Base-by-base conservation (phyloP, 2,888 invertebrate species). In the Poecilobothrus nobilitatus region DNA sequence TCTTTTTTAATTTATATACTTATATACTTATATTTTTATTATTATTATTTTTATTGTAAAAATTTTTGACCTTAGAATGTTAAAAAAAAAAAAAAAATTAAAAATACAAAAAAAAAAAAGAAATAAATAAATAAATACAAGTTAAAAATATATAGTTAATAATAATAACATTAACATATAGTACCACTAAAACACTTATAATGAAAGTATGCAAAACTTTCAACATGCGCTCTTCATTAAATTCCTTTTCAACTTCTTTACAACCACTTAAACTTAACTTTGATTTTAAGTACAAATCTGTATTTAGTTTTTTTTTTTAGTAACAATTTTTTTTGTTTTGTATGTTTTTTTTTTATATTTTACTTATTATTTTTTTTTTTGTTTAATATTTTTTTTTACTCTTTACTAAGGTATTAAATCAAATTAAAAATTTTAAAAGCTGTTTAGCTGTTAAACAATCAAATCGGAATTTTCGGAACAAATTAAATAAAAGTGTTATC, bases 361-460 rank as follows among this genome's bases (percentile, higher is more conserved):
- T 53, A 15, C 53, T 53, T 15, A 53, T 53, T 53, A 2, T 53
- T 18, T 3, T 53, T 53, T 1, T 53, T 53, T 53, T 53, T 53
- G 7, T 53, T 53, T 53, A 4, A 2, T 18, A 12, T 15, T 53
- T 53, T 15, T 53, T 12, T 12, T 18, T 18, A 7, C 37, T 53
- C 18, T 18, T 53, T 53, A 12, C 15, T 18, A 53, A 53, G 15
- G 18, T 53, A 53, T 8, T 53, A 53, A 53, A 53, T 53, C 18
- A 53, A 53, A 53, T 53, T 2, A 53, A 41, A 41, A 53, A n/a
- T 53, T 53, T 53, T 18, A 53, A 53, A 53, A 53, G 53, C 2
- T 53, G 53, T 53, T 53, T 12, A 53, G 53, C 53, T 53, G 53
- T 53, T 53, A 53, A 53, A 53, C 53, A 53, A 53, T 53, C 53